Base-by-base conservation (phyloP, 2,797 vertebrate species). In the Podargus strigoides region DNA sequence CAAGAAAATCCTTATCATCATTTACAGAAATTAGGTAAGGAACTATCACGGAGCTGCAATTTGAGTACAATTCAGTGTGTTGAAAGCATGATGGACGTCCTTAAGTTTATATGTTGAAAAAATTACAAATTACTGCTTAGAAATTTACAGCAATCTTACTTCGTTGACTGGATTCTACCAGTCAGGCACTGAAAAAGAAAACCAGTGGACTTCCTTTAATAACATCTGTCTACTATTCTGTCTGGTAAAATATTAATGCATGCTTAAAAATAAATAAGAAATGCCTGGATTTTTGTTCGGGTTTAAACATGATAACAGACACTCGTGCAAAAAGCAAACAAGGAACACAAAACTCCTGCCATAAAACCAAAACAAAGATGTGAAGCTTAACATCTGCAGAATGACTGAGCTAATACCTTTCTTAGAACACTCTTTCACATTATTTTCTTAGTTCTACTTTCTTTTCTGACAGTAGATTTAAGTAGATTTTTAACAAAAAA, bases 291-390 rank as follows among this genome's bases (percentile, higher is more conserved):
- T 49, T 72, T 39, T 56, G 5, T 70, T 72, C 13, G 58, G 6
- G n/a, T 37, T 55, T 47, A 44, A 83, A 67, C 2, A 50, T 9
- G 8, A 72, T 59, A 74, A 21, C 14, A 56, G 20, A 27, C 1
- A 21, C 39, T 68, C 28, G 3, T 39, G 14, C 41, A 66, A 79
- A 87, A 58, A 75, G 2, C 1, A 58, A 77, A 39, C 7, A 73
- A 69, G 5, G 0, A 4, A 12, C 3, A 22, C 58, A 39, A 60
- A 16, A 18, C 1, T 12, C 7, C 9, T 20, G 3, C 9, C 14
- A 23, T 49, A 39, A 55, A 86, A 30, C 3, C 3, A 34, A 79
- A 83, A 69, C 27, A 17, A 76, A 64, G 22, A 59, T 8, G 4
- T 2, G 67, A 53, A 46, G 6, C 4, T 27, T 19, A 75, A 42